Percentiles rank a stretch among this genome's conserved stretches.
These are phyloP conservation scores for Ophion obscuratus DNA, from an alignment of 2,888 invertebrate genomes.

Conservation along the genomic window DNA sequence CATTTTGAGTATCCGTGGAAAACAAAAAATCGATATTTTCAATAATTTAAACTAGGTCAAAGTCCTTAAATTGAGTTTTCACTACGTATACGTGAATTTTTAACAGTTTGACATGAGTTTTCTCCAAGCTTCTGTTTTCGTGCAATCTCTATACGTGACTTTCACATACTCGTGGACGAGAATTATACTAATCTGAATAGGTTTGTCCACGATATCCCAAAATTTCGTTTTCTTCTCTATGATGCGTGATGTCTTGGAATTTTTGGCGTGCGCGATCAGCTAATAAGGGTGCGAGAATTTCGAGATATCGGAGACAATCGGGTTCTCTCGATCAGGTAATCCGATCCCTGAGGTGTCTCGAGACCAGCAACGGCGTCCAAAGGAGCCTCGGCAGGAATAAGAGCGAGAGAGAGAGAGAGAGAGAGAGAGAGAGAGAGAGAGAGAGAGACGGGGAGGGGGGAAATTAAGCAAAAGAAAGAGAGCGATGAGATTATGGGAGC, in stretches of 20 bases:
- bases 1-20: too few species aligned
- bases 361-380: constrained; percentile 54
- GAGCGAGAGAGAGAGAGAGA: neutral
- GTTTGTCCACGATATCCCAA: neutral
- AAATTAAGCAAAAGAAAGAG: constrained; percentile 38
- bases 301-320: constrained; percentile 67
- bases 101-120: neutral
- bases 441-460: neutral
- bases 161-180: neutral
- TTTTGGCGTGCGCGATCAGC: constrained; percentile 75
- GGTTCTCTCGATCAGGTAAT: constrained; percentile 70
- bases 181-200: neutral
- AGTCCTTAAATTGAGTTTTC: too few species aligned
- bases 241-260: constrained; percentile 41
- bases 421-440: neutral
- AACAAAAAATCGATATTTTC: too few species aligned
- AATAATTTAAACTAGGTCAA: too few species aligned
- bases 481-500: constrained; percentile 61
- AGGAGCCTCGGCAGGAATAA: constrained; percentile 49
- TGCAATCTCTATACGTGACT: neutral
- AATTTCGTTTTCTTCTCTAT: constrained; percentile 5
- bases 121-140: neutral
- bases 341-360: constrained; percentile 68
- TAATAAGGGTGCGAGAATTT: constrained; percentile 82
- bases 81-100: neutral